Base-by-base conservation (phyloP, 2,888 invertebrate species). In the Pollenia labialis region DNA sequence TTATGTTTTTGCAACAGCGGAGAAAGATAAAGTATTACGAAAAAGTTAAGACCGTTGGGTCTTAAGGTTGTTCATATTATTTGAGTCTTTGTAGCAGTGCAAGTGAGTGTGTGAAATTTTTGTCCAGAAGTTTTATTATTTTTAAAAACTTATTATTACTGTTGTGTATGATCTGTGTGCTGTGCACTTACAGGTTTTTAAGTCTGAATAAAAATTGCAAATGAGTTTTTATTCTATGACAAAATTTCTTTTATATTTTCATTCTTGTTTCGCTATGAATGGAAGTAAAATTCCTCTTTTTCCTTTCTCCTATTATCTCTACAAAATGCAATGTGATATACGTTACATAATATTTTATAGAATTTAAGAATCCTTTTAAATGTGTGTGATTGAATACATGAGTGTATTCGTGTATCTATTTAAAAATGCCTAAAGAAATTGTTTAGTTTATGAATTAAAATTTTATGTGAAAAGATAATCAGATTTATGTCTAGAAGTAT, bases 391-490 rank as follows among this genome's bases (percentile, higher is more conserved):
- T 58, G 10, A 10, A 14, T 40, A 11, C n/a, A 18, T n/a, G 18
- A 50, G 1, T 60, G 1, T 60, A 18, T 23, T 32, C 48, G 18
- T 58, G 16, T 14, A 32, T 72, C 40, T 66, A 12, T 56, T 23
- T 44, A 14, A 10, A 68, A 84, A 66, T 68, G 60, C 68, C 74
- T 79, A 60, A 68, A 60, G 79, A 84, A 68, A 79, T 75, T 80
- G 60, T 80, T 79, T 64, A 48, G n/a, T 74, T 84, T 54, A 60
- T 69, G 46, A 62, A 60, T 79, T 68, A 74, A 79, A 74, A 32
- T 79, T 60, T 74, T 60, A 68, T 84, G 74, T 84, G 12, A n/a
- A 56, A 16, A 54, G 50, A 79, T 79, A 84, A 84, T 84, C 52
- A 60, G 79, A 79, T 84, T 84, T 69, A 66, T 50, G 8, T 58